Conservation (phyloP, 2,797 vertebrate genomes). For the Hemitrygon akajei region DNA sequence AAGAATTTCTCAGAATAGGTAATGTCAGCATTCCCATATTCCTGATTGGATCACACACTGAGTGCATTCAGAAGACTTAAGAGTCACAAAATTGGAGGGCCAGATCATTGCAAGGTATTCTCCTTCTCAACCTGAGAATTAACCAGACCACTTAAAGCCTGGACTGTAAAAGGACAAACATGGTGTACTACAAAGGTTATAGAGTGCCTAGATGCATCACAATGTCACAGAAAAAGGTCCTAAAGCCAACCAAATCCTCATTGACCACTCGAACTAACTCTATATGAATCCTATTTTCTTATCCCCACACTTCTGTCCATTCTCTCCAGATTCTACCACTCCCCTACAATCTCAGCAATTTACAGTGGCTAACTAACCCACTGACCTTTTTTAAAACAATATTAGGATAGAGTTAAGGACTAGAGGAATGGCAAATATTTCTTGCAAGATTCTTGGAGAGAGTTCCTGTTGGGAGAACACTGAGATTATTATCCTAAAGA, state of each 20-base stretch:
- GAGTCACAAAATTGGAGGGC: background rate
- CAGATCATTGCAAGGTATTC: background rate
- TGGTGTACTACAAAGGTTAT: background rate
- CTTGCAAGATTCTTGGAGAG: background rate
- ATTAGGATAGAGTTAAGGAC: background rate
- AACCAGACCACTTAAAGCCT: background rate
- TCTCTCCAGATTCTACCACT: too few species aligned
- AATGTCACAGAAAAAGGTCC: too few species aligned
- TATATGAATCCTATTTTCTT: too few species aligned
- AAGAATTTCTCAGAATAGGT: background rate
- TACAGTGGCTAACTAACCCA: too few species aligned
- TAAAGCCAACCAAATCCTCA: too few species aligned
- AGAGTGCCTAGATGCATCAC: too few species aligned
- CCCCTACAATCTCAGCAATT: too few species aligned
- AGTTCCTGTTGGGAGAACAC: too few species aligned
- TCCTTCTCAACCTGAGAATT: background rate
- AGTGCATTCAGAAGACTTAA: background rate
- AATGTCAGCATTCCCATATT: background rate
- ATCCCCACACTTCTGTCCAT: too few species aligned
- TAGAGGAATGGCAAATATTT: background rate
- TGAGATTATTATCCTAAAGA: too few species aligned
- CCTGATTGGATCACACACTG: background rate
- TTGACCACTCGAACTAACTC: too few species aligned
- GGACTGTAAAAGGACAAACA: background rate
- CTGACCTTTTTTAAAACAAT: too few species aligned